Evolutionary conservation across 2,113 vertebrate species (phyloP), one percentile per base, ranked within the genome.

Genomic region (Damaliscus lunatus): DNA sequence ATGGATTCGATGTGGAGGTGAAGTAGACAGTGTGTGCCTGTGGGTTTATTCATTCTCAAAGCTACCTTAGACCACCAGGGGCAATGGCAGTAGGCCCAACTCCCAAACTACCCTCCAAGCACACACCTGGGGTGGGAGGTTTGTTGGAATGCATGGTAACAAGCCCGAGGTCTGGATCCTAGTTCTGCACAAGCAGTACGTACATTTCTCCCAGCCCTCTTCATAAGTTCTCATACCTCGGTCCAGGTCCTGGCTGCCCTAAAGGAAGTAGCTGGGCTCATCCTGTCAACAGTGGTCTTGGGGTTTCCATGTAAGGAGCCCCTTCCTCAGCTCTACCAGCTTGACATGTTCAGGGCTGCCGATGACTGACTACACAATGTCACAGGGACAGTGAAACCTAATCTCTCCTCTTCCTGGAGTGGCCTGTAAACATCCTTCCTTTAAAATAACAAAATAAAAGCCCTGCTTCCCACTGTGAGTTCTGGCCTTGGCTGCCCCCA

Each of bases 381-480:
- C 48, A 97, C 59, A 57, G 88, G 86, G 94, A 31, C 29, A 0
- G 84, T 27, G 86, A 57, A 86, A 53, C 40, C 59, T 17, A n/a
- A 36, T 13, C 86, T 59, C 19, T 84, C 16, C 52, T 40, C 77
- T 71, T 87, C 88, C 90, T 77, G 25, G 12, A 57, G 40, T 5
- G 82, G 57, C n/a, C 84, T 90, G 82, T 74, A 94, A 52, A 88
- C 40, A 53, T 36, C 74, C 93, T 96, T 85, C 88, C 59, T 90
- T 91, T 82, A 52, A 50, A 98, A 95, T 55, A 95, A 62, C 64
- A 96, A 97, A 97, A 4, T 5, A 40, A 92, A 84, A 97, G 87
- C 55, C 31, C 59, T 60, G 64, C 95, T 89, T 94, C 92, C 90
- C 85, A 81, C 88, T 95, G 94, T 27, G 90, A 81, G 15, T n/a